Base-by-base conservation (phyloP, 1,140 invertebrate genomes). In the Lepidurus couesii region DNA sequence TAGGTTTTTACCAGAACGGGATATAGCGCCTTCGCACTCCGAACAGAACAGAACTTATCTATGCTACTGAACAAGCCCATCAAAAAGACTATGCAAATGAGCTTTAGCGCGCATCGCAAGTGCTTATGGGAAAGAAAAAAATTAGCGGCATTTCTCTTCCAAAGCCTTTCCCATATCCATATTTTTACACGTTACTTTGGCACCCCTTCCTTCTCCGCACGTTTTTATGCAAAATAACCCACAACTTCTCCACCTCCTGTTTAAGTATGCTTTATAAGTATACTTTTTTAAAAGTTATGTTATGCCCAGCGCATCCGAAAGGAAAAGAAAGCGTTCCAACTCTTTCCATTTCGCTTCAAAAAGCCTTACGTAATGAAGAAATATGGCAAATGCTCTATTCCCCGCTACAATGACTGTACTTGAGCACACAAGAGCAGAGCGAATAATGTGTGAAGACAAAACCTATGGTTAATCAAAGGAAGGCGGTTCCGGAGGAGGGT, bases 11-110 rank as follows among this genome's bases (percentile, higher is more conserved):
- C 53, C 21, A 65, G 7, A 65, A 65, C 53, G 13, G 53, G 21
- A 65, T 13, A 65, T 65, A 65, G 53, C 53, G 13, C 53, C 53
- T 65, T n/a, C 16, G 53, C 34, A 34, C 53, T 65, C 16, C 6
- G 53, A 13, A 13, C 53, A 13, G 16, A 65, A 65, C 53, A 7
- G 16, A 7, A n/a, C 21, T 65, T 65, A 65, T 65, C 53, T 65
- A 65, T 65, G 53, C 53, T 65, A 65, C 53, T 65, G 53, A 65
- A 65, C 53, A 65, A 65, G 53, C 53, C 53, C 53, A 65, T 65
- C 21, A n/a, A n/a, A 13, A 9, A 9, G 21, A 34, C 16, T 65
- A 65, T 65, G 53, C 53, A 65, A 65, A 65, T 65, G 53, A 65
- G 53, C 53, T 21, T 34, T n/a, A 21, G 53, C 53, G 16, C 9